Base-by-base conservation (phyloP, 1,140 invertebrate species). In the Anagrus nilaparvatae region DNA sequence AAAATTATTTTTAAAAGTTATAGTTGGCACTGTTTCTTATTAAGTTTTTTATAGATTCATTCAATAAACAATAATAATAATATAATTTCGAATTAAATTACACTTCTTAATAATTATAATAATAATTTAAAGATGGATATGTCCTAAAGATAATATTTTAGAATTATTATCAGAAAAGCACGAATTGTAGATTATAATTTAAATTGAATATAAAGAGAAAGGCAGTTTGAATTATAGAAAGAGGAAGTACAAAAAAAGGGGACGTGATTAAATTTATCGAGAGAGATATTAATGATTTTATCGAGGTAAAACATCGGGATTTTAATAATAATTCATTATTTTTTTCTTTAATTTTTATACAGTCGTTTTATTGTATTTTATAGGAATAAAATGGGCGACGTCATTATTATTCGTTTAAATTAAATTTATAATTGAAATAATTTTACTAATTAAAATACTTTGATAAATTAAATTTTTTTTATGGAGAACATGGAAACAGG, bases 251-350 rank as follows among this genome's bases (percentile, higher is more conserved):
- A 14, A 14, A 25, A 36, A 23, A 25, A 3, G 23, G 19, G 9
- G 13, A 7, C 24, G 35, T 25, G 25, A 42, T 42, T 42, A 42
- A 25, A 34, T 42, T 34, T 42, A 13, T 23, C 31, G 32, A 17
- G 12, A 4, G 3, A 20, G 31, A 35, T n/a, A 42, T 42, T 42
- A 42, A 42, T 42, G 40, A 42, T 34, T 17, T 30, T 3, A 8
- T 5, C 12, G 35, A 17, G 17, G 17, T n/a, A 42, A 42, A 34
- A 42, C n/a, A n/a, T n/a, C n/a, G n/a, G n/a, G n/a, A n/a, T n/a
- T n/a, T n/a, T n/a, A n/a, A n/a, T n/a, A n/a, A n/a, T n/a, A n/a
- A n/a, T n/a, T n/a, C n/a, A n/a, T n/a, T n/a, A n/a, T n/a, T n/a
- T n/a, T n/a, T n/a, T n/a, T n/a, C n/a, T n/a, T n/a, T n/a, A n/a